These are phyloP conservation scores for Biston stratarius DNA, from an alignment of 2,888 invertebrate genomes.

Conservation along the genomic window DNA sequence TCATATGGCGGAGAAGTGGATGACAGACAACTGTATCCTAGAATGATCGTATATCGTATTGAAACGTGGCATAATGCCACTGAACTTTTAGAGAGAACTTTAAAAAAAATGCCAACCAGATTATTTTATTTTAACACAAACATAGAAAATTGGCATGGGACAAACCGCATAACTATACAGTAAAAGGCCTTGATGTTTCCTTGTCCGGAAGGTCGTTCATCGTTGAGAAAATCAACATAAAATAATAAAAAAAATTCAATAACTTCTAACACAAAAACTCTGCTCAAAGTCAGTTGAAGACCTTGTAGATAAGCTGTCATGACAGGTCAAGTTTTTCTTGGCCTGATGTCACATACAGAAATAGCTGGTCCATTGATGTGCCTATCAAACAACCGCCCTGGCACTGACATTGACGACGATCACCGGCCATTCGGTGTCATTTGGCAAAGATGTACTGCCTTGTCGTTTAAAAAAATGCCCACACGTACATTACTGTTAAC, in stretches of 20 bases:
- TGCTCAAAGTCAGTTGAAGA: conserved; percentile 47
- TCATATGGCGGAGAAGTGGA: conserved; percentile 3
- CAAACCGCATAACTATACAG: background rate
- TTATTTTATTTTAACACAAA: conserved; percentile 4
- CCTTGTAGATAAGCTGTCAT: conserved; percentile 53
- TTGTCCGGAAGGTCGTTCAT: conserved; percentile 7
- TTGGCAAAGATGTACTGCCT: conserved; percentile 65
- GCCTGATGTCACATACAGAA: conserved; percentile 69
- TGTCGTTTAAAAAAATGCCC: conserved; percentile 42
- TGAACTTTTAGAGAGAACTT: conserved; percentile 1
- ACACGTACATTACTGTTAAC: conserved; percentile 33
- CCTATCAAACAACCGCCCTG: conserved; percentile 70
- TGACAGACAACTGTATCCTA: conserved; percentile 9
- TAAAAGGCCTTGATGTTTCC: conserved; percentile 18
- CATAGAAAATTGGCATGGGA: conserved; percentile 18
- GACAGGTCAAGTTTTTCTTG: conserved; percentile 75
- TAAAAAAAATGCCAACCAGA: background rate
- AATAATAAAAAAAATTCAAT: conserved; percentile 22
- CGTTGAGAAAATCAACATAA: conserved; percentile 3
- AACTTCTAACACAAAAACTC: conserved; percentile 30
- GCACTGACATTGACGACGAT: conserved; percentile 79
- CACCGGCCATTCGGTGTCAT: conserved; percentile 52
- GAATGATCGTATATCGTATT: conserved; percentile 10
- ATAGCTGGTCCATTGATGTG: conserved; percentile 77
- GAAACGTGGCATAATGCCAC: conserved; percentile 22